A percentile compares a stretch with the other conserved stretches of the same genome.
These are phyloP conservation scores for Xyrichtys novacula DNA, from an alignment of 2,797 vertebrate genomes.

Conservation along the genomic window DNA sequence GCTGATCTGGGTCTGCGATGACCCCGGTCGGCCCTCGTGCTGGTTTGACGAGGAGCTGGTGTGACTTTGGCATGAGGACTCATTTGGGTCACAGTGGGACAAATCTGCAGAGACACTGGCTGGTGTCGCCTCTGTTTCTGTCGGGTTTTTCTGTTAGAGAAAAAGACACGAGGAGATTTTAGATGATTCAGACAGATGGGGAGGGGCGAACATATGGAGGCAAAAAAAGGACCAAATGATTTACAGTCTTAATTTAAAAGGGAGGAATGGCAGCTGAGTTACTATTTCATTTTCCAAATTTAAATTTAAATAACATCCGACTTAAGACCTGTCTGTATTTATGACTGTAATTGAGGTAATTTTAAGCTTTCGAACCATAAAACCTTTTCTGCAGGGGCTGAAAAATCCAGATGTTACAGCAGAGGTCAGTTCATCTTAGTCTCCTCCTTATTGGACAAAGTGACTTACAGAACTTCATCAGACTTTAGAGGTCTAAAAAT, in stretches of 20 bases:
- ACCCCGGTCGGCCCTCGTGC: conserved; percentile 60
- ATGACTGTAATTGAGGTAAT: not conserved
- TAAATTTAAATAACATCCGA: not conserved
- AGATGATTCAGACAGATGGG: not conserved
- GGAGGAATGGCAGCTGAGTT: not conserved
- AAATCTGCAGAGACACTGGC: conserved; percentile 30
- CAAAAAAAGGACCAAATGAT: not conserved
- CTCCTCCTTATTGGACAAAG: too few species aligned
- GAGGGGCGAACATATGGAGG: not conserved
- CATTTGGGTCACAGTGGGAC: conserved; percentile 59
- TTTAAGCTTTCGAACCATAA: not conserved
- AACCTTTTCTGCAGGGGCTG: not conserved
- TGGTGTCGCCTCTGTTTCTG: conserved; percentile 43
- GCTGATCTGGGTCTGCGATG: conserved; percentile 73
- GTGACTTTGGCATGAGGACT: conserved; percentile 67
- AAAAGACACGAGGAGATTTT: not conserved
- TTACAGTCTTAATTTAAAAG: not conserved
- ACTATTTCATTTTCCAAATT: conserved; percentile 2
- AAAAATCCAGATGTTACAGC: not conserved
- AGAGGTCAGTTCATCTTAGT: not conserved
- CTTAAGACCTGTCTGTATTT: not conserved
- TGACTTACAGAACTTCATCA: too few species aligned
- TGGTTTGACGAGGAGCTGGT: conserved; percentile 73
- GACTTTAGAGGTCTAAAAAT: too few species aligned
- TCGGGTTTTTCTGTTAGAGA: conserved; percentile 44